A percentile compares a stretch with the other conserved stretches of the same genome.
phyloP scores from a whole-genome alignment of 2,113 vertebrate genomes.

The Octodon degus region DNA sequence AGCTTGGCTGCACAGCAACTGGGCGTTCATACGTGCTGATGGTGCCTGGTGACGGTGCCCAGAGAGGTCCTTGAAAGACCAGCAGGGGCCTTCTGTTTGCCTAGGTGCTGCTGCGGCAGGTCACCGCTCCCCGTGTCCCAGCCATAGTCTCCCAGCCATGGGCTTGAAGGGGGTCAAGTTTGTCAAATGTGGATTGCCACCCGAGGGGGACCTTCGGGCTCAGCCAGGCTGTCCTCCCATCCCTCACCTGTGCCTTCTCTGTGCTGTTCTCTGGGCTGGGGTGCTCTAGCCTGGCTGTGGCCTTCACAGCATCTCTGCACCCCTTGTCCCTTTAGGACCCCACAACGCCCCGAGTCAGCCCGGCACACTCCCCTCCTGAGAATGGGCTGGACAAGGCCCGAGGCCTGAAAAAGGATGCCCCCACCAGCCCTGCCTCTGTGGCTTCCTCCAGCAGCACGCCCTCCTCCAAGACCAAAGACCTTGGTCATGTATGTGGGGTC shows the following conservation, averaged over 20 bases:
- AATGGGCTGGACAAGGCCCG: conserved; percentile 96
- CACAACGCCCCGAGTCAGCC: conserved; percentile 94
- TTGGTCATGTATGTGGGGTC: conserved; percentile 90
- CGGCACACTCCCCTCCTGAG: conserved; percentile 95
- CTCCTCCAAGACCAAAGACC: conserved; percentile 97
- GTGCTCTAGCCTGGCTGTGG: accelerated
- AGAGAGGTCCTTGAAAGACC: background rate
- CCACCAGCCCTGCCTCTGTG: conserved; percentile 96
- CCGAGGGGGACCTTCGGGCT: too few species aligned
- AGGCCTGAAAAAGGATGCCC: conserved; percentile 94
- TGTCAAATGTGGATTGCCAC: background rate
- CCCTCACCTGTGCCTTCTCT: accelerated
- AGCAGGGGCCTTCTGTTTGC: background rate
- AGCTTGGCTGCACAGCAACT: background rate
- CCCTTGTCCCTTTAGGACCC: conserved; percentile 89
- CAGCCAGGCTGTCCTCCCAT: too few species aligned
- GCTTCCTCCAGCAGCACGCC: conserved; percentile 98
- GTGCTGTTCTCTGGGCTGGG: background rate
- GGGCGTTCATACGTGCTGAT: accelerated
- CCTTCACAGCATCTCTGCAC: background rate
- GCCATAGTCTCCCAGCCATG: background rate
- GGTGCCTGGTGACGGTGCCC: background rate
- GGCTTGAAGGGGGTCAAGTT: background rate
- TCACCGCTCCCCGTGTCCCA: too few species aligned
- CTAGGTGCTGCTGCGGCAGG: accelerated